Conservation (phyloP, 2,888 invertebrate genomes). For the Acholoe squamosa region DNA sequence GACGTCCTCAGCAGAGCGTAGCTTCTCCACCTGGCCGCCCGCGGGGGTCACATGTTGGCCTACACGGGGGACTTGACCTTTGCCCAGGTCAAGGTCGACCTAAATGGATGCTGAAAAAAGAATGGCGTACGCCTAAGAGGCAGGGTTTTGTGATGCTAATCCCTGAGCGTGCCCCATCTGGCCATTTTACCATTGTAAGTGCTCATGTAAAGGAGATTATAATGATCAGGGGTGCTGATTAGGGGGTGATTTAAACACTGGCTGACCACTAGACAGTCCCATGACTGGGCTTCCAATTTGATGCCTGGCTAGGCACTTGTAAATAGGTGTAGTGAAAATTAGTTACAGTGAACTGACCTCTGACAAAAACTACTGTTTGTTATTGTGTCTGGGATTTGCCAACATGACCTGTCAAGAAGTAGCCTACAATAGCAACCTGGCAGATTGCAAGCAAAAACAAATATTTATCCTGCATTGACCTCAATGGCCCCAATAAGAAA, state of each 20-base stretch:
- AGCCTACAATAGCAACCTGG: too few relatives aligned
- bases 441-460: too few relatives aligned
- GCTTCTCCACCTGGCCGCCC: conserved; percentile 31
- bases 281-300: not conserved
- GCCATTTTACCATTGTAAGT: conserved; percentile 37
- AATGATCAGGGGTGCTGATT: conserved; percentile 47
- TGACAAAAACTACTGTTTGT: not conserved
- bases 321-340: conserved; percentile 41
- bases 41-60: conserved; percentile 42
- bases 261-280: not conserved
- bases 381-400: not conserved
- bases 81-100: conserved; percentile 35
- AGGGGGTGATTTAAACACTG: conserved; percentile 33
- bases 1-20: conserved; percentile 29
- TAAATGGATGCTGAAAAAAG: conserved; percentile 3
- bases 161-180: not conserved
- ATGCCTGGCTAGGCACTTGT: not conserved
- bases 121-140: conserved; percentile 4
- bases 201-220: conserved; percentile 18
- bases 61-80: conserved; percentile 21
- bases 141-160: conserved; percentile 42
- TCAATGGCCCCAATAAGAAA: too few relatives aligned
- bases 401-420: not conserved
- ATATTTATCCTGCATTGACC: too few relatives aligned
- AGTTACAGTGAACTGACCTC: conserved; percentile 33